These are phyloP conservation scores for Alitta virens DNA, from an alignment of 2,888 invertebrate species.

Conservation along the genomic window DNA sequence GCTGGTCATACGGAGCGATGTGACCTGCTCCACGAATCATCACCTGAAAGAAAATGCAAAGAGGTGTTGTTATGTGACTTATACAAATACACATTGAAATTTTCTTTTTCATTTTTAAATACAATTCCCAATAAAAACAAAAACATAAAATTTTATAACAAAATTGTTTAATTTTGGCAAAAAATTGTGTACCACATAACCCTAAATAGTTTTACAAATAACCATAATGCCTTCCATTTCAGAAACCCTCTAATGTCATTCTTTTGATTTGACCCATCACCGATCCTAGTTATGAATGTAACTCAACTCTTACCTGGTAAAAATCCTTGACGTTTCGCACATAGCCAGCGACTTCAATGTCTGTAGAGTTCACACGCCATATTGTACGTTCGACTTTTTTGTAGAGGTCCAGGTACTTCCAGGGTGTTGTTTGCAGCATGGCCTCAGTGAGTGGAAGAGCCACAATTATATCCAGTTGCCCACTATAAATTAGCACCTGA, in stretches of 20 bases:
- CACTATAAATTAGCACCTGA: conserved; percentile 77
- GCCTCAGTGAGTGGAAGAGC: conserved; percentile 82
- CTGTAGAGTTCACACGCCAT: conserved; percentile 62
- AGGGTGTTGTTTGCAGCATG: conserved; percentile 72
- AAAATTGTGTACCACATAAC: too few relatives aligned
- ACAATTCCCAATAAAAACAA: too few relatives aligned
- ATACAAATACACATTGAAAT: too few relatives aligned
- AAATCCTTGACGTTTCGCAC: conserved; percentile 45
- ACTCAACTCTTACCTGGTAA: conserved; percentile 39
- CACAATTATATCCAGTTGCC: conserved; percentile 87
- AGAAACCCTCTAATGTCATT: too few relatives aligned
- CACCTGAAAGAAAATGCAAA: conserved; percentile 43
- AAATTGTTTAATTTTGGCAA: too few relatives aligned
- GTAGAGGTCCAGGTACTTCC: conserved; percentile 68
- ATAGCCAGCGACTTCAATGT: conserved; percentile 52
- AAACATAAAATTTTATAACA: too few relatives aligned
- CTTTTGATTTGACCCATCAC: too few relatives aligned
- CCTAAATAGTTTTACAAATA: too few relatives aligned
- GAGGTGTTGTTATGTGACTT: too few relatives aligned
- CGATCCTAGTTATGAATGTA: too few relatives aligned
- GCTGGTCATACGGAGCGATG: conserved; percentile 52
- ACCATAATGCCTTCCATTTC: too few relatives aligned
- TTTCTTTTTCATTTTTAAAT: too few relatives aligned
- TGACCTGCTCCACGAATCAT: conserved; percentile 49
- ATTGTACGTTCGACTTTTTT: conserved; percentile 63